Base-by-base conservation (phyloP, 2,797 vertebrate genomes). In the Gallinago solitaria region DNA sequence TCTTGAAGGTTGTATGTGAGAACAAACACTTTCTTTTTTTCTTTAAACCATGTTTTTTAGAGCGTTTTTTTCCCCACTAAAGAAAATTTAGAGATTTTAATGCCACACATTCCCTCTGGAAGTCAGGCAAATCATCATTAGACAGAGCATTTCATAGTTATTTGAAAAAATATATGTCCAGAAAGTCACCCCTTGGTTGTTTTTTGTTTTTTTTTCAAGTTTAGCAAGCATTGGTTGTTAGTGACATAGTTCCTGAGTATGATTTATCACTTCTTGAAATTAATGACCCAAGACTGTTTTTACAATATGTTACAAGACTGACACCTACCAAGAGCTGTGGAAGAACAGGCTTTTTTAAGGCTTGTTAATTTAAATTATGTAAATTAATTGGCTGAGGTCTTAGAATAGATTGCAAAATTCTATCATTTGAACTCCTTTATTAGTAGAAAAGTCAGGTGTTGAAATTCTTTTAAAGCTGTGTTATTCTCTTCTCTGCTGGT, bases 361-460 rank as follows among this genome's bases (percentile, higher is more conserved):
- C 80, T 74, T 96, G 96, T 91, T 98, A 97, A 97, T 97, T 97
- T 98, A 97, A 96, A 87, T 95, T 96, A 96, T 97, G 95, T 60
- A 97, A 98, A 97, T 98, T 97, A 98, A 97, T 97, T 98, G 96
- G 89, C 75, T 97, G 69, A 87, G 88, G 35, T 94, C 95, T 93
- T 83, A 97, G 87, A 96, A 94, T 96, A 89, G 77, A 91, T 67
- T 93, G 41, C 41, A 97, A 90, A 97, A 96, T 96, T 95, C 94
- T 97, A 93, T 93, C 93, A 96, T 95, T 95, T 97, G 73, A 48
- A 70, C 67, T 87, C 41, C 65, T 97, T 97, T 98, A 98, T 98
- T 97, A 98, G 93, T 86, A 96, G 84, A 96, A 96, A 97, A 98
- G 89, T 96, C 97, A 98, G 97, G 96, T 98, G 97, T 91, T 97